Evolutionary conservation across 1,140 invertebrate species (phyloP).

Genomic region (Caenorhabditis briggsae): DNA sequence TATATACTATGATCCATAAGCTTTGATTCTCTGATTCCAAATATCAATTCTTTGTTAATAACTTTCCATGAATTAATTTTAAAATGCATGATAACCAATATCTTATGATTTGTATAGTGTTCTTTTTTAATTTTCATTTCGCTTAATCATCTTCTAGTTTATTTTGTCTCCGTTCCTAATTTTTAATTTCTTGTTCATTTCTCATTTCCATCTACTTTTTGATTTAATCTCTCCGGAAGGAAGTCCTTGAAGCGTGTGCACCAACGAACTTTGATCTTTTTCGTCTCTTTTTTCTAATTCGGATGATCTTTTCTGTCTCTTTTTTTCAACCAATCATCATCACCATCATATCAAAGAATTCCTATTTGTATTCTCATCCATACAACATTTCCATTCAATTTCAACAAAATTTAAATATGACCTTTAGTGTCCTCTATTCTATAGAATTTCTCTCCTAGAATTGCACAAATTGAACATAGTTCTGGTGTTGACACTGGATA

Average conservation of each 20-base stretch:
- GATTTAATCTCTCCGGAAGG: slow-evolving; percentile 24
- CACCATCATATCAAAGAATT: neutral
- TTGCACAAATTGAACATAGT: neutral
- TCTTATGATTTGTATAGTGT: too few relatives aligned
- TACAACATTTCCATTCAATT: neutral
- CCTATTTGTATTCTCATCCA: neutral
- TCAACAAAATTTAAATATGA: slow-evolving; percentile 25
- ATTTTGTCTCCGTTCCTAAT: neutral
- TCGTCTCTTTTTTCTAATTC: neutral
- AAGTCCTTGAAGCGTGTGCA: slow-evolving; percentile 24
- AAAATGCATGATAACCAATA: slow-evolving; percentile 7
- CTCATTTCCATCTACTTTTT: too few relatives aligned
- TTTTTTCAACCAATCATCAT: neutral
- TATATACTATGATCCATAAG: too few relatives aligned
- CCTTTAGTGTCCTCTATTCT: neutral
- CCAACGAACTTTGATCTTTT: slow-evolving; percentile 38
- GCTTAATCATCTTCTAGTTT: slow-evolving; percentile 15
- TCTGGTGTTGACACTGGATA: slow-evolving; percentile 23
- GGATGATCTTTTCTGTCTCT: neutral
- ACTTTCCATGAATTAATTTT: neutral
- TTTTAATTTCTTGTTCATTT: neutral
- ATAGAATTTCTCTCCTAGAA: neutral
- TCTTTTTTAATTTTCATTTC: too few relatives aligned
- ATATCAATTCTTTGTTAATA: neutral
- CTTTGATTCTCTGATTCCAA: neutral